These are phyloP conservation scores for Drosophila tsacasi DNA, from an alignment of 1,140 invertebrate genomes.

Conservation along the genomic window DNA sequence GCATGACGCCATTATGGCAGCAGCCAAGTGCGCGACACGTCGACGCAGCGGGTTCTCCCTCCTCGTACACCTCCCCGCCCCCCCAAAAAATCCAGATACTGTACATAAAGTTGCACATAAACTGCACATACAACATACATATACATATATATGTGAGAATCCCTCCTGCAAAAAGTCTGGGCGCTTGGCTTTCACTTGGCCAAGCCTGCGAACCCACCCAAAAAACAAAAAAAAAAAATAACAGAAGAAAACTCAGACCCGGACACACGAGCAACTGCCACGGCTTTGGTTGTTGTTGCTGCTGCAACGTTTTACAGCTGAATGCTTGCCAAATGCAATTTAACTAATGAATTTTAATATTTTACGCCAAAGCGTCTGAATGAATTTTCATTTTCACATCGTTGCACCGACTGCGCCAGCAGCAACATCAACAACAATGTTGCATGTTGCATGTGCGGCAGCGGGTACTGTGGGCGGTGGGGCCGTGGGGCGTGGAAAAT, in stretches of 20 bases:
- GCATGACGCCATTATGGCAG: slow-evolving; percentile 81
- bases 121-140: slow-evolving; percentile 9
- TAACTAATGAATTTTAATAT: slow-evolving; percentile 85
- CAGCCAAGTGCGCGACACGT: slow-evolving; percentile 76
- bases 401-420: slow-evolving; percentile 79
- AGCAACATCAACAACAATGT: slow-evolving; percentile 59
- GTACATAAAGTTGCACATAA: slow-evolving; percentile 41
- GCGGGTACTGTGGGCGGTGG: not conserved
- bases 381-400: slow-evolving; percentile 84
- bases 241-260: slow-evolving; percentile 25
- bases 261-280: slow-evolving; percentile 45
- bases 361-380: slow-evolving; percentile 81
- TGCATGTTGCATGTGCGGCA: slow-evolving; percentile 20
- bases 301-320: slow-evolving; percentile 75
- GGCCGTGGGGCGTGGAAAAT: not conserved
- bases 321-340: slow-evolving; percentile 84
- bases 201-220: slow-evolving; percentile 54
- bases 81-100: slow-evolving; percentile 4
- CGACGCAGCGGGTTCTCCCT: slow-evolving; percentile 30
- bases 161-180: slow-evolving; percentile 16
- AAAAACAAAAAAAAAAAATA: slow-evolving; percentile 9
- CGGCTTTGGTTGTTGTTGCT: slow-evolving; percentile 13
- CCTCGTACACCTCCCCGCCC: not conserved
- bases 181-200: slow-evolving; percentile 58
- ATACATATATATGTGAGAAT: slow-evolving; percentile 38